These are phyloP conservation scores for Sebastes reedi DNA, from an alignment of 2,797 vertebrate genomes.

Conservation along the genomic window DNA sequence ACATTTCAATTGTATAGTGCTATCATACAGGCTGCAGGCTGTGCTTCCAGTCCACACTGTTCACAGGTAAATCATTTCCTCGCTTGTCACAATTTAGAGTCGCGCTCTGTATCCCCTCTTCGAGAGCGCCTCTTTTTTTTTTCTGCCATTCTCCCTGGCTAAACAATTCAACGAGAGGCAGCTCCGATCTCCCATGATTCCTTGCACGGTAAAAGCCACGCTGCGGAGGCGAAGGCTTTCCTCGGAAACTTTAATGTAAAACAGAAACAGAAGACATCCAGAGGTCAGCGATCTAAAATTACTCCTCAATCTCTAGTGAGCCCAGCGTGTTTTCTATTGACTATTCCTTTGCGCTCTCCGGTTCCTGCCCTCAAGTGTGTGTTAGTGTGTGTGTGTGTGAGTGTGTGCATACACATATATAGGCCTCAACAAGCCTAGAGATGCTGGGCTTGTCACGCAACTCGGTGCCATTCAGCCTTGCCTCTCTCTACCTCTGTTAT, in stretches of 20 bases:
- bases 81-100: conserved; percentile 33
- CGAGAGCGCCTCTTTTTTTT: neutral
- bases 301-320: conserved; percentile 73
- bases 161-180: conserved; percentile 40
- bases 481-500: conserved; percentile 85
- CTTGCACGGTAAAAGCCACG: conserved; percentile 54
- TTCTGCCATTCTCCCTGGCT: conserved; percentile 18
- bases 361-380: conserved; percentile 78
- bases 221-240: conserved; percentile 56
- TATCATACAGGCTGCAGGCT: conserved; percentile 48
- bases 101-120: conserved; percentile 33
- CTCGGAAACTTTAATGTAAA: conserved; percentile 77
- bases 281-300: conserved; percentile 82
- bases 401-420: conserved; percentile 40
- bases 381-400: conserved; percentile 25
- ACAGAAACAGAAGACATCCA: conserved; percentile 77
- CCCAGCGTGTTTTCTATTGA: conserved; percentile 79
- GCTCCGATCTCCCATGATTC: conserved; percentile 62
- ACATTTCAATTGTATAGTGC: conserved; percentile 39
- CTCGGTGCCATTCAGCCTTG: conserved; percentile 66
- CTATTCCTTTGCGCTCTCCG: conserved; percentile 68
- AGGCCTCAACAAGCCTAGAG: conserved; percentile 79
- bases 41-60: conserved; percentile 30
- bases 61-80: conserved; percentile 60
- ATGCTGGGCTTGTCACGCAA: conserved; percentile 85